Conservation (phyloP, 2,113 vertebrate genomes). For the Psophia crepitans region DNA sequence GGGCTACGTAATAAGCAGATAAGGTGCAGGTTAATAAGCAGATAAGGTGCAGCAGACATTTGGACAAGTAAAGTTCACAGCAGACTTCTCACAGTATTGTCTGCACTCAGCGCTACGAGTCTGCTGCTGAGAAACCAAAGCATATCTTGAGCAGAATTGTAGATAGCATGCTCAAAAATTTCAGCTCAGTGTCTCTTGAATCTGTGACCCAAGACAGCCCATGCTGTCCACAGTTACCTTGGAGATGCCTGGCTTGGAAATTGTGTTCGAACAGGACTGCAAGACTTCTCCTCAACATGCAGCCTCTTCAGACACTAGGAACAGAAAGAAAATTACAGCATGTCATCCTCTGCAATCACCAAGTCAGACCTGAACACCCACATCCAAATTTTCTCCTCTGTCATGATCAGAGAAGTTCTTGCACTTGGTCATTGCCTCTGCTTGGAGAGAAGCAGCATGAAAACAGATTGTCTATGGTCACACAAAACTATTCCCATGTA, state of each 20-base stretch:
- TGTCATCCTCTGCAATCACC: neutral
- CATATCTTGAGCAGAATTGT: neutral
- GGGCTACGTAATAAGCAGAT: neutral
- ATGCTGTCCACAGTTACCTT: slow-evolving; percentile 20
- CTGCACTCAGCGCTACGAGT: neutral
- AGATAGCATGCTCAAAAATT: neutral
- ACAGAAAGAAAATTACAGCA: neutral
- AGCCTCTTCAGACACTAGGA: slow-evolving; percentile 53
- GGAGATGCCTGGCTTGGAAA: neutral
- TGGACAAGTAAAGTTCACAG: neutral
- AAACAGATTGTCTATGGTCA: neutral
- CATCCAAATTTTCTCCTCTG: neutral
- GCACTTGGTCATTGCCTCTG: neutral
- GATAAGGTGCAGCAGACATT: neutral
- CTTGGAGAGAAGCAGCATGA: neutral
- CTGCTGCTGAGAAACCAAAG: neutral
- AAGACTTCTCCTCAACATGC: slow-evolving; percentile 31
- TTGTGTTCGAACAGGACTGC: neutral
- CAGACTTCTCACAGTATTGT: neutral
- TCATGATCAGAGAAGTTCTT: neutral
- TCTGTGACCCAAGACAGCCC: neutral
- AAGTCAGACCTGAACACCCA: neutral
- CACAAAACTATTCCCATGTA: neutral
- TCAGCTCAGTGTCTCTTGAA: neutral
- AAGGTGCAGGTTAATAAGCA: neutral